These are phyloP conservation scores for Megaustenia siamemsis DNA, from an alignment of 2,888 invertebrate species.

Conservation along the genomic window DNA sequence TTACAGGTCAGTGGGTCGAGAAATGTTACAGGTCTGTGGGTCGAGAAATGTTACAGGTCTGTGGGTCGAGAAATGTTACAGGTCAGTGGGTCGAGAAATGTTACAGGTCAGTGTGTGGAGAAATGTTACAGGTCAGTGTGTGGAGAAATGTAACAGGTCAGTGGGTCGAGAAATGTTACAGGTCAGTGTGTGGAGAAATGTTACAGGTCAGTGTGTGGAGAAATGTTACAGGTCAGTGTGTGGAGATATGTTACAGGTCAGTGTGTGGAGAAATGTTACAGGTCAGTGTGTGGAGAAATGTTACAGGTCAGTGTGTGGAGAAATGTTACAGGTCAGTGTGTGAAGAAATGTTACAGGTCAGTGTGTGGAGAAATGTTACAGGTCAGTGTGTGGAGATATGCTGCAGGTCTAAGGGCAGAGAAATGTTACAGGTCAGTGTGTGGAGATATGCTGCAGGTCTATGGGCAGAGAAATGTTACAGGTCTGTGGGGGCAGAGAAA, in stretches of 20 bases:
- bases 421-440: no score
- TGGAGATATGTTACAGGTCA: no score
- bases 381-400: no score
- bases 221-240: neutral
- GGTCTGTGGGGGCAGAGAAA: no score
- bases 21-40: neutral
- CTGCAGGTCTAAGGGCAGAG: no score
- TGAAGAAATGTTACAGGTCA: neutral
- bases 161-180: neutral
- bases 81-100: neutral
- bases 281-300: neutral
- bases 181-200: no score
- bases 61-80: no score
- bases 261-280: neutral
- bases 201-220: no score
- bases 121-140: no score
- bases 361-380: neutral
- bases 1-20: conserved; percentile 58
- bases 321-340: neutral
- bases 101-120: conserved; percentile 4
- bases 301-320: neutral
- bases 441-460: neutral
- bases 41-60: neutral
- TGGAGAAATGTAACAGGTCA: conserved; percentile 17
- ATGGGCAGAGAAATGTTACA: neutral